Evolutionary conservation across 2,888 invertebrate genomes (phyloP).

Genomic region (Julus scandinavius): DNA sequence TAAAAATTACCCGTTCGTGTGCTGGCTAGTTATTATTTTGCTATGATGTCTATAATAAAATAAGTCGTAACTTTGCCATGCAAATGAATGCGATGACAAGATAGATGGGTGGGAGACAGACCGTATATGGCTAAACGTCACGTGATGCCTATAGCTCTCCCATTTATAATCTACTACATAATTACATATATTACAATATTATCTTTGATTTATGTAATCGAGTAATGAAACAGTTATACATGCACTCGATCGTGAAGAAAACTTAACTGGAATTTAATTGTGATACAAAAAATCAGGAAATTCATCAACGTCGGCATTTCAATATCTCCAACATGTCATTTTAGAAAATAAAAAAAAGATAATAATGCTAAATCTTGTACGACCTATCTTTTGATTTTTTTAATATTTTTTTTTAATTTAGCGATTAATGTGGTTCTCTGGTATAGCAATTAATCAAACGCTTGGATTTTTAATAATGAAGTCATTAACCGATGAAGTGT

Average conservation of each 20-base stretch:
- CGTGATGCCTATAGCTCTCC: not conserved
- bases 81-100: slow-evolving; percentile 9
- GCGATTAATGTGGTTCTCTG: not conserved
- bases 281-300: not conserved
- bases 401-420: not conserved
- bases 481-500: not conserved
- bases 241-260: not conserved
- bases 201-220: slow-evolving; percentile 15
- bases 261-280: slow-evolving; percentile 13
- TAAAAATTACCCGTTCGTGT: slow-evolving; percentile 24
- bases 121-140: not conserved
- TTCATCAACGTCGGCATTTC: slow-evolving; percentile 19
- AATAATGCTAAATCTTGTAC: not conserved
- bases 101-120: slow-evolving; percentile 13
- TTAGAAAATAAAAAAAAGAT: not conserved
- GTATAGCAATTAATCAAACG: not conserved
- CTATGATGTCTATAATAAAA: slow-evolving; percentile 8
- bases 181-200: not conserved
- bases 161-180: not conserved
- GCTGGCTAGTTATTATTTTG: slow-evolving; percentile 32
- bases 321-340: not conserved
- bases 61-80: slow-evolving; percentile 26
- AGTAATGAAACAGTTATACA: slow-evolving; percentile 8
- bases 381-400: not conserved
- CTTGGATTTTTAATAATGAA: not conserved